A percentile compares a stretch with the other conserved stretches of the same genome.
Conservation (phyloP, 2,113 vertebrate species). For the Peucedramus taeniatus region DNA sequence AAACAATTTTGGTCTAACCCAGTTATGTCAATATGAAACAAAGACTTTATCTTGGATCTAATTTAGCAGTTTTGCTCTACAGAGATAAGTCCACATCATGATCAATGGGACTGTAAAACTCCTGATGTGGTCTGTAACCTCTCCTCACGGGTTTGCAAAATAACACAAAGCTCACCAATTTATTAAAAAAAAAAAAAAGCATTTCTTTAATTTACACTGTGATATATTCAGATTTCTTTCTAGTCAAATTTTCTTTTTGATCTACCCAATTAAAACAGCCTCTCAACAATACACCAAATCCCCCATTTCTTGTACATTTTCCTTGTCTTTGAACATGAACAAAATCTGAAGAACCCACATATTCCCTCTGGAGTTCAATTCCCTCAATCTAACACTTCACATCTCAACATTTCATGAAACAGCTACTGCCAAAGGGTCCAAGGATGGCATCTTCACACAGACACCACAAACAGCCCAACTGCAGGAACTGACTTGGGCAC, state of each 20-base stretch:
- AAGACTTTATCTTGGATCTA: constrained; percentile 69
- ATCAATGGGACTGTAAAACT: constrained; percentile 57
- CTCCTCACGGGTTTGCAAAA: not conserved
- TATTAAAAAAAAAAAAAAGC: not conserved
- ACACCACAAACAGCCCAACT: not conserved
- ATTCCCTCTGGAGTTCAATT: not conserved
- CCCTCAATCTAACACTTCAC: not conserved
- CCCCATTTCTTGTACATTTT: not conserved
- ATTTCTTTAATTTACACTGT: not conserved
- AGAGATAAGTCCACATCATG: constrained; percentile 57
- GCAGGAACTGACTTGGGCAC: not conserved
- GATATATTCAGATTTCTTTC: not conserved
- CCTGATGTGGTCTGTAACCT: constrained; percentile 53
- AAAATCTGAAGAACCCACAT: not conserved
- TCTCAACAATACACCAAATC: not conserved
- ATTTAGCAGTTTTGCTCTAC: constrained; percentile 63
- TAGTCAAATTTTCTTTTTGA: not conserved
- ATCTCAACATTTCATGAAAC: not conserved
- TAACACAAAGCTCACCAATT: constrained; percentile 19
- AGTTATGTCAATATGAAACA: constrained; percentile 72
- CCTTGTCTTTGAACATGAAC: not conserved
- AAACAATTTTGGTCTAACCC: constrained; percentile 71
- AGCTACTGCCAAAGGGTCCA: not conserved
- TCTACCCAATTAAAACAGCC: not conserved
- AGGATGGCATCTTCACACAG: not conserved